Percentiles rank a stretch among this genome's conserved stretches.
phyloP scores from a whole-genome alignment of 2,113 vertebrate genomes.

The Paraplagusia blochii region DNA sequence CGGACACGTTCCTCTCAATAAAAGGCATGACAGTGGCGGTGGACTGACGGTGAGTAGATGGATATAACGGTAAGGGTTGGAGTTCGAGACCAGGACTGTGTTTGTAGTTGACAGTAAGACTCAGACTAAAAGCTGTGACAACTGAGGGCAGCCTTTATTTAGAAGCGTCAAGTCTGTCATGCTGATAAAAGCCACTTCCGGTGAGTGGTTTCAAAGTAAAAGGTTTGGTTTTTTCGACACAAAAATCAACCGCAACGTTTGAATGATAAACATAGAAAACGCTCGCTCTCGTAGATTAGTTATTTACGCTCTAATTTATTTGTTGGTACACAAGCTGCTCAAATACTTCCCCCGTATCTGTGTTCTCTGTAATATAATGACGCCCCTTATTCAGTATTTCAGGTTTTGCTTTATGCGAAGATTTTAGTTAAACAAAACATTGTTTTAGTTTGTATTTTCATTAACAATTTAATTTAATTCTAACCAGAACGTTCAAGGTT shows the following conservation, averaged over 20 bases:
- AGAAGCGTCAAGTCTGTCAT: accelerated
- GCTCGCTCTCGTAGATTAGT: too few relatives aligned
- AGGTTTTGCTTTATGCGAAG: too few relatives aligned
- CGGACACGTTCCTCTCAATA: slow-evolving; percentile 68
- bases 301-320: too few relatives aligned
- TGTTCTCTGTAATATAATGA: too few relatives aligned
- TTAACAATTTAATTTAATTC: too few relatives aligned
- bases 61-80: not conserved
- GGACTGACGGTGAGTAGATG: not conserved
- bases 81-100: not conserved
- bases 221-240: not conserved
- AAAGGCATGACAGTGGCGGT: slow-evolving; percentile 71
- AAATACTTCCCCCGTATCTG: too few relatives aligned
- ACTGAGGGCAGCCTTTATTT: not conserved
- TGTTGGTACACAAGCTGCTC: too few relatives aligned
- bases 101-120: not conserved
- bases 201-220: not conserved
- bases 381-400: too few relatives aligned
- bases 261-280: not conserved
- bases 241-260: not conserved
- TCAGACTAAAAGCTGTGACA: not conserved
- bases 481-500: too few relatives aligned
- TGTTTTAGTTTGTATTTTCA: too few relatives aligned
- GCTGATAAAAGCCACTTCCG: not conserved
- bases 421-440: too few relatives aligned